Evolutionary conservation across 92 coral and sea anemone genomes (phyloP), one percentile per base, ranked within the genome.

Genomic region (Ricordea florida): DNA sequence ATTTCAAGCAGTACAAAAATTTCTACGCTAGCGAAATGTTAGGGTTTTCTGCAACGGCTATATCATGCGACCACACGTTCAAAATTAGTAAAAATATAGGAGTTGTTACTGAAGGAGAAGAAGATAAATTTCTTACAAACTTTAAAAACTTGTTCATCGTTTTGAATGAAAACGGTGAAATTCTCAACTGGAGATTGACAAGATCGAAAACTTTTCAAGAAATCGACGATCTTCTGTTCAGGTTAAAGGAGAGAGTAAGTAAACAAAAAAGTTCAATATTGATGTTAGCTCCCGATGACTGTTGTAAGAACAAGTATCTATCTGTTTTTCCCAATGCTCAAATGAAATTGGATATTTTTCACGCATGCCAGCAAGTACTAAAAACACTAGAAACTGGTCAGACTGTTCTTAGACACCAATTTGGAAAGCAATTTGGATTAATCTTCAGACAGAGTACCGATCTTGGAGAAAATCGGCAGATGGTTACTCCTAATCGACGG

Each of bases 381-480:
- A 67, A n/a, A 59, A 69, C 89, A 6, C 25, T 84, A 10, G 16
- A 10, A 25, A 52, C 51, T n/a, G 40, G 62, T 18, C 37, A 33
- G 37, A 29, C 53, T n/a, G n/a, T 21, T 13, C 62, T 67, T 5
- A 21, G 32, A 41, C 13, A 47, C 26, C 57, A 49, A n/a, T 60
- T 45, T 49, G 50, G 38, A 25, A 80, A 41, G 23, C 83, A 86
- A 24, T 86, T 86, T 29, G 91, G 77, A 0, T 36, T 64, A 24
- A 43, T 86, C 0, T 80, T 86, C 29, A 73, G 87, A 24, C 28
- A 57, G 48, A 21, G 42, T 21, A 24, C 7, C 14, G 77, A 85
- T 29, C 50, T 36, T 13, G 85, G 84, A 2, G 80, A 22, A 14
- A 17, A 38, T 3, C 56, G 80, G 10, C 10, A 15, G 22, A 58